A percentile compares a stretch with the other conserved stretches of the same genome.
These are phyloP conservation scores for Arctia plantaginis DNA, from an alignment of 2,888 invertebrate genomes.

Conservation along the genomic window DNA sequence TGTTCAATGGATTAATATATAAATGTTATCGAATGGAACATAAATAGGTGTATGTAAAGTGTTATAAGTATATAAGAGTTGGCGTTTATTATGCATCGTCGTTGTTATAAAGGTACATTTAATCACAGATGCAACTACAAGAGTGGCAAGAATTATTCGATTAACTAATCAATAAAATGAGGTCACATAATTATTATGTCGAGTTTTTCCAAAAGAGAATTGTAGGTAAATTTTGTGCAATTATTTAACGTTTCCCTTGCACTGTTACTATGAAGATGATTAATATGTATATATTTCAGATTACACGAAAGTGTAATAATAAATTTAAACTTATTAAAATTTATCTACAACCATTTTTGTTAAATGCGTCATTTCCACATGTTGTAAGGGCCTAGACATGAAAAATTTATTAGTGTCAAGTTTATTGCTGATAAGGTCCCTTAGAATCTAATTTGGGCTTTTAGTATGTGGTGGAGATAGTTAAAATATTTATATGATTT, in stretches of 20 bases:
- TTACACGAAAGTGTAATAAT: not conserved
- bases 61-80: constrained; percentile 42
- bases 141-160: constrained; percentile 68
- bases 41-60: constrained; percentile 34
- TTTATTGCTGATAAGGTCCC: not conserved
- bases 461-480: constrained; percentile 16
- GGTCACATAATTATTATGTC: constrained; percentile 35
- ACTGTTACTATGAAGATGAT: constrained; percentile 18
- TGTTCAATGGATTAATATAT: not conserved
- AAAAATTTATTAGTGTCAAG: constrained; percentile 2
- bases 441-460: not conserved
- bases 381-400: constrained; percentile 12
- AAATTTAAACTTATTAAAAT: constrained; percentile 44
- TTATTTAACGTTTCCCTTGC: constrained; percentile 27
- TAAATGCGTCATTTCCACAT: constrained; percentile 29
- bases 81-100: constrained; percentile 61
- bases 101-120: constrained; percentile 60
- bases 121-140: constrained; percentile 78
- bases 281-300: not conserved
- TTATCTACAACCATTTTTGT: constrained; percentile 64
- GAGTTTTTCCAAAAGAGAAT: constrained; percentile 39
- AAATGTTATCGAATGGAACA: constrained; percentile 36
- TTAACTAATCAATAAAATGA: constrained; percentile 33
- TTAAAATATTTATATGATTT: constrained; percentile 6
- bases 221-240: constrained; percentile 63